Conservation (phyloP, 2,888 invertebrate genomes). For the Pristionchus fissidentatus region DNA sequence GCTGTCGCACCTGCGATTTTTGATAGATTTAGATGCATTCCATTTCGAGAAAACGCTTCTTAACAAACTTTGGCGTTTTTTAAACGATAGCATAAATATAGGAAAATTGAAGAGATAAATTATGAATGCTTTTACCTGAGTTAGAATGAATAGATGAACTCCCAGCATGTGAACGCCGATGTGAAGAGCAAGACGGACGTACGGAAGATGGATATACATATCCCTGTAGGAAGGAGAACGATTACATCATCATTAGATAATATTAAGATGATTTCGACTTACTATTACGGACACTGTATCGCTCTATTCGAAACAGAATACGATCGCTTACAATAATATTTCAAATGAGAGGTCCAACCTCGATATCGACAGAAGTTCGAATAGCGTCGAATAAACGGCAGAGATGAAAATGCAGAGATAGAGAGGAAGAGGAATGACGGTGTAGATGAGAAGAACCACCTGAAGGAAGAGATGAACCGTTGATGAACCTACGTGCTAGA, state of each 20-base stretch:
- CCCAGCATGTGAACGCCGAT: slow-evolving; percentile 92
- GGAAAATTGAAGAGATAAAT: slow-evolving; percentile 27
- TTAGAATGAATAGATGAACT: slow-evolving; percentile 91
- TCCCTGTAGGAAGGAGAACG: slow-evolving; percentile 2
- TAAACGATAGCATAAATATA: background rate
- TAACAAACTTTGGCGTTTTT: too few species aligned
- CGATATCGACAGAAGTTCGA: slow-evolving; percentile 81
- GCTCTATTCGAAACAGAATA: too few species aligned
- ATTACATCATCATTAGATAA: background rate
- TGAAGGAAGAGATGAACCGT: slow-evolving; percentile 78
- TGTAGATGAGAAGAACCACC: slow-evolving; percentile 91
- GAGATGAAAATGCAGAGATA: slow-evolving; percentile 88
- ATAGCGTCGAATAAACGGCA: slow-evolving; percentile 86
- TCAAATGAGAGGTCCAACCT: background rate
- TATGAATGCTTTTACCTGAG: slow-evolving; percentile 72
- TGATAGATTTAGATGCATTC: slow-evolving; percentile 75
- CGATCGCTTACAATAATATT: too few species aligned
- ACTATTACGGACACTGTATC: too few species aligned
- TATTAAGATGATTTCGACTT: background rate
- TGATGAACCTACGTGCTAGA: background rate
- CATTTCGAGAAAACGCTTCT: background rate
- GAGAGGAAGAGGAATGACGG: slow-evolving; percentile 90
- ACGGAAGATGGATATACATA: slow-evolving; percentile 46
- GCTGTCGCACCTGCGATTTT: slow-evolving; percentile 83
- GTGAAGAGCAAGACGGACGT: slow-evolving; percentile 83